Percentiles rank a stretch among this genome's conserved stretches.
Evolutionary conservation across 2,113 vertebrate species (phyloP).

Genomic region (Charina bottae): DNA sequence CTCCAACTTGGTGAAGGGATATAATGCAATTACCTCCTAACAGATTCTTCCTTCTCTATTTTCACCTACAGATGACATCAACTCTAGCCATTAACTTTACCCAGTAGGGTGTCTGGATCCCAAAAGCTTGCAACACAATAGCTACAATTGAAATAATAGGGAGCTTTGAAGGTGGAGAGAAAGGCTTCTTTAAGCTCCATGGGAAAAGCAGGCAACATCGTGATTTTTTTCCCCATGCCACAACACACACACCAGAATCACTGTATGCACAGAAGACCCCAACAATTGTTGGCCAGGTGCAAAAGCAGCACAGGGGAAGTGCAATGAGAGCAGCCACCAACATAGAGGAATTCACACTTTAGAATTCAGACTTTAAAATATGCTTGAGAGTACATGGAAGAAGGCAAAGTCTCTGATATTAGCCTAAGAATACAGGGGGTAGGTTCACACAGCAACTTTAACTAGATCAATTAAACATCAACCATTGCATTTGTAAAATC

Average conservation of each 20-base stretch:
- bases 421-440: background rate
- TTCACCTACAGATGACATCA: background rate
- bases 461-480: background rate
- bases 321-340: background rate
- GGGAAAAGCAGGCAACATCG: background rate
- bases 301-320: background rate
- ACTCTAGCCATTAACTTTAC: background rate
- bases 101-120: background rate
- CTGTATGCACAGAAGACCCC: background rate
- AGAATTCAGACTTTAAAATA: background rate
- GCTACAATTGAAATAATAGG: background rate
- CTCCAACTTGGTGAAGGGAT: background rate
- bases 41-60: background rate
- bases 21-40: background rate
- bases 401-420: background rate
- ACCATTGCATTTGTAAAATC: background rate
- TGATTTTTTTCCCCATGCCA: background rate
- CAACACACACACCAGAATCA: background rate
- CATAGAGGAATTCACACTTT: background rate
- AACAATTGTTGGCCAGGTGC: background rate
- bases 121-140: background rate
- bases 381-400: background rate
- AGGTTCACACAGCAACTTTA: background rate
- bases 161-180: background rate
- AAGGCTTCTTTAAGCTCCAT: background rate